Conservation (phyloP, 2,797 vertebrate species). For the Characodon lateralis region DNA sequence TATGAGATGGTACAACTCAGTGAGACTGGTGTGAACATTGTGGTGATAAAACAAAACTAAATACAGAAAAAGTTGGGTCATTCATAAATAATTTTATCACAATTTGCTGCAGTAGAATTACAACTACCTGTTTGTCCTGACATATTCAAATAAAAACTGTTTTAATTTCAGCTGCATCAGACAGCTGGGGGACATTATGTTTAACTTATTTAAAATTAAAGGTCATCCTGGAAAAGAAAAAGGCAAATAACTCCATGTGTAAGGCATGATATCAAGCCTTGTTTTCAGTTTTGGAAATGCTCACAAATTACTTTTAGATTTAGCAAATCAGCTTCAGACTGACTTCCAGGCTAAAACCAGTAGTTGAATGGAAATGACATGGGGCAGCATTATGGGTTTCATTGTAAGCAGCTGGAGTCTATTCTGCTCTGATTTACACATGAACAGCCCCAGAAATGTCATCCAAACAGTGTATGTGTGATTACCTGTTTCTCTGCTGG, state of each 20-base stretch:
- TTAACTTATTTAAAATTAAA: not conserved
- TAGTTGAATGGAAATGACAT: not conserved
- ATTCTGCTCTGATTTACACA: conserved; percentile 30
- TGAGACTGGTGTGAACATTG: too few species aligned
- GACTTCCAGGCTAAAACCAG: not conserved
- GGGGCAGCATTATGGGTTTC: not conserved
- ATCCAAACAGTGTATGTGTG: conserved; percentile 38
- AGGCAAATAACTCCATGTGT: too few species aligned
- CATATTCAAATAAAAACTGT: not conserved
- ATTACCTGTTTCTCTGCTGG: conserved; percentile 37
- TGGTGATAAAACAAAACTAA: too few species aligned
- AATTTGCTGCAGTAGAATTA: not conserved
- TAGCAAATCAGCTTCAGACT: not conserved
- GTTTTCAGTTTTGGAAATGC: not conserved
- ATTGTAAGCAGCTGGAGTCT: not conserved
- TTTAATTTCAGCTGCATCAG: not conserved
- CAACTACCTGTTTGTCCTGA: not conserved
- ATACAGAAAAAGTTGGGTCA: too few species aligned
- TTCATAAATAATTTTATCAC: not conserved
- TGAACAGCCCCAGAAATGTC: conserved; percentile 26
- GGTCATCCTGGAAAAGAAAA: not conserved
- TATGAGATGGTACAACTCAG: too few species aligned
- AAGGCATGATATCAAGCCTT: too few species aligned
- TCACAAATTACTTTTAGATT: not conserved
- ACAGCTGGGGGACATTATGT: not conserved